Percentiles rank a stretch among this genome's conserved stretches.
These are phyloP conservation scores for Antheraea yamamai DNA, from an alignment of 2,888 invertebrate species.

Conservation along the genomic window DNA sequence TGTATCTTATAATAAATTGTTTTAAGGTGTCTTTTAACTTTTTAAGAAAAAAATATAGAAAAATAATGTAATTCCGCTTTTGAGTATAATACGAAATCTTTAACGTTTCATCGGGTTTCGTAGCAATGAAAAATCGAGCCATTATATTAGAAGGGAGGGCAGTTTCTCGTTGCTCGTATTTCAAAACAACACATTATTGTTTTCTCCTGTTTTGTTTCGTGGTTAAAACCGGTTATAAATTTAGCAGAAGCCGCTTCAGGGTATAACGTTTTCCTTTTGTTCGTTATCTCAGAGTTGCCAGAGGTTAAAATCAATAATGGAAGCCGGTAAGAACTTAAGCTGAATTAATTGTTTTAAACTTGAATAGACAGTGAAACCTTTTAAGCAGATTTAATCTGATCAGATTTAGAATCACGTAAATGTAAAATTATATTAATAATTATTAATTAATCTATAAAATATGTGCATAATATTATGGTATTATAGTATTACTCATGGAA, in stretches of 20 bases:
- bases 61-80: slow-evolving; percentile 57
- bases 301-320: slow-evolving; percentile 36
- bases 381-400: background rate
- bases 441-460: background rate
- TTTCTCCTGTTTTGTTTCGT: slow-evolving; percentile 69
- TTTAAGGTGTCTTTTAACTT: background rate
- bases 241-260: slow-evolving; percentile 53
- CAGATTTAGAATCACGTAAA: background rate
- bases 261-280: slow-evolving; percentile 44
- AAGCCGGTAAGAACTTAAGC: slow-evolving; percentile 28
- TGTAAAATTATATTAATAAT: background rate
- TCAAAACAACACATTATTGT: slow-evolving; percentile 80
- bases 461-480: background rate
- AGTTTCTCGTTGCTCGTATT: slow-evolving; percentile 63
- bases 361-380: background rate
- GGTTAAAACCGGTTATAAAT: slow-evolving; percentile 69
- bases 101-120: slow-evolving; percentile 65
- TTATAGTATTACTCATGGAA: background rate
- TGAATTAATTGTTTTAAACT: slow-evolving; percentile 19
- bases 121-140: slow-evolving; percentile 74
- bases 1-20: background rate
- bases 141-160: slow-evolving; percentile 61
- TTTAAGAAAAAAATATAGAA: slow-evolving; percentile 38
- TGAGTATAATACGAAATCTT: slow-evolving; percentile 64
- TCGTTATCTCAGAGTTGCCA: slow-evolving; percentile 28